Evolutionary conservation across 2,113 vertebrate species (phyloP).

Genomic region (Periophthalmodon schlosseri): DNA sequence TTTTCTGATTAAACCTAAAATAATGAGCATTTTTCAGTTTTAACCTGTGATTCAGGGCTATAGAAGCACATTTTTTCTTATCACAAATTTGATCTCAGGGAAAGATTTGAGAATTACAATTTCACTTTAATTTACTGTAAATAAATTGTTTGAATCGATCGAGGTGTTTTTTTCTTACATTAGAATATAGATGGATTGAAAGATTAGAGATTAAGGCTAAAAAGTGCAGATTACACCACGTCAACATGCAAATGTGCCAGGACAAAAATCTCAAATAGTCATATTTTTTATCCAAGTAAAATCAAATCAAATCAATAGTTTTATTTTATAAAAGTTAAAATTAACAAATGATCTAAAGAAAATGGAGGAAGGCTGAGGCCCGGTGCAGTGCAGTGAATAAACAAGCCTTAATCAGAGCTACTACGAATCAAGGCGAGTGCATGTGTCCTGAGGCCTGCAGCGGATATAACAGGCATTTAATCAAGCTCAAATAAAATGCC

Average conservation of each 20-base stretch:
- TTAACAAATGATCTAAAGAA: conserved; percentile 27
- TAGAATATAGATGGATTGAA: conserved; percentile 14
- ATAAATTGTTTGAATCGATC: conserved; percentile 22
- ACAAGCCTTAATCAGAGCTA: not conserved
- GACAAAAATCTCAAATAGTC: conserved; percentile 2
- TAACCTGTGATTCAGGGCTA: not conserved
- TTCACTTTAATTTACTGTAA: not conserved
- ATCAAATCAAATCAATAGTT: not conserved
- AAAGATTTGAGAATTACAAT: conserved; percentile 11
- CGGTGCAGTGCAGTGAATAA: conserved; percentile 39
- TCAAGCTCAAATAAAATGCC: conserved; percentile 4
- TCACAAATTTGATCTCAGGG: not conserved
- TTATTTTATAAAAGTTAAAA: not conserved
- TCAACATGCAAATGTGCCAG: conserved; percentile 15
- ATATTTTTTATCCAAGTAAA: not conserved
- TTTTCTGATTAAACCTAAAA: not conserved
- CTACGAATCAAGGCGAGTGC: conserved; percentile 21
- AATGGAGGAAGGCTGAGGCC: conserved; percentile 62
- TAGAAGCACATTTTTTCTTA: conserved; percentile 17
- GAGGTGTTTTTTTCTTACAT: not conserved
- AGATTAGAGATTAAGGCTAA: conserved; percentile 28
- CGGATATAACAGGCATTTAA: conserved; percentile 6
- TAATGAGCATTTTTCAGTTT: not conserved
- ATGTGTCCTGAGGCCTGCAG: not conserved
- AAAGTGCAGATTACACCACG: conserved; percentile 23